Evolutionary conservation across 2,113 vertebrate species (phyloP), one percentile per base, ranked within the genome.

Genomic region (Limanda limanda): DNA sequence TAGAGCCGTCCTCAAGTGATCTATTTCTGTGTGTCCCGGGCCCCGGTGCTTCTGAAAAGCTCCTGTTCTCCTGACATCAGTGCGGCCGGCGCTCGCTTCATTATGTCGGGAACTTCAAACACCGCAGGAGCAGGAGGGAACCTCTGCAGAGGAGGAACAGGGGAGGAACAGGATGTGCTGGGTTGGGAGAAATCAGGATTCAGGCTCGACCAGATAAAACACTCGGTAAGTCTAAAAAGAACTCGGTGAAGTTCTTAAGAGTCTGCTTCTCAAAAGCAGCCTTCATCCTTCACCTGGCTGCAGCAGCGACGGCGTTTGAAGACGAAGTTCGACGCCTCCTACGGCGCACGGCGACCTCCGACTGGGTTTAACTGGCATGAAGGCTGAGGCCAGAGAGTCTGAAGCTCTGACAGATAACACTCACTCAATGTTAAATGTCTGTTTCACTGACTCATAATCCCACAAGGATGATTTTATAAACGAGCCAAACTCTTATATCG

Each of bases 1-100:
- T 54, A 24, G 54, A 81, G 83, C 65, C 37, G 47, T 79, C 84
- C 84, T 88, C 47, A 64, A 57, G 73, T 69, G 64, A 88, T 92
- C 82, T 83, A 80, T 76, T 84, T 89, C 71, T 71, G 75, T 72
- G 77, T 68, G 82, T 83, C 71, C 66, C 18, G 52, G 51, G 23
- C 71, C 72, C 60, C 66, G 13, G 58, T 12, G 10, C 54, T 56
- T 56, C 20, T 54, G 51, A n/a, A 21, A 54, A 21, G 65, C 47
- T 14, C 8, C 67, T 63, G 31, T 76, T 85, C 80, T 76, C 72
- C 72, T 62, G 79, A 61, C 62, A 42, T 59, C 68, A 20, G 70
- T 5, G 66, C 10, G n/a, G 24, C 17, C 35, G 48, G 5, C 48
- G 18, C 48, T 15, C 42, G 1, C 45, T 48, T 48, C 66, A 55